phyloP scores from a whole-genome alignment of 2,888 invertebrate species.

The Epirrhoe tristata region DNA sequence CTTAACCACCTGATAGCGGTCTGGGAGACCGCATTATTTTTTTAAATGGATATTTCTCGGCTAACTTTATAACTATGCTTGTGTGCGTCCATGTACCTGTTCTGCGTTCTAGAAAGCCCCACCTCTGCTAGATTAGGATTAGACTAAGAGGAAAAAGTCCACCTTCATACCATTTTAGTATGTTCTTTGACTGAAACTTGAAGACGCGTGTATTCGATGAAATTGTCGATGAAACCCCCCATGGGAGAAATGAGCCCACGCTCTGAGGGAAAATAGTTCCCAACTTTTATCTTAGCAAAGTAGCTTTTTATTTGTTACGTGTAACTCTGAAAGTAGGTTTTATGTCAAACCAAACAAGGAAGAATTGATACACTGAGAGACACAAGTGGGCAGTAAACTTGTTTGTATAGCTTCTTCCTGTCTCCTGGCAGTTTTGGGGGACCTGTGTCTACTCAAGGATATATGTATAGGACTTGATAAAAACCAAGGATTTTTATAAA shows the following conservation, averaged over 20 bases:
- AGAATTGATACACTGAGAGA: constrained; percentile 19
- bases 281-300: constrained; percentile 43
- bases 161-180: no score
- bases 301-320: constrained; percentile 44
- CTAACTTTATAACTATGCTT: no score
- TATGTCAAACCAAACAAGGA: constrained; percentile 30
- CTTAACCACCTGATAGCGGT: no score
- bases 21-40: no score
- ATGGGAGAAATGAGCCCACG: constrained; percentile 40
- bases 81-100: no score
- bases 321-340: constrained; percentile 22
- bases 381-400: constrained; percentile 20
- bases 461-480: no score
- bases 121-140: no score
- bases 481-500: no score
- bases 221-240: constrained; percentile 36
- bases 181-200: background rate
- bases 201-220: constrained; percentile 28
- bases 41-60: no score
- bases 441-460: background rate
- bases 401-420: constrained; percentile 18
- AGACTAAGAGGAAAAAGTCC: no score
- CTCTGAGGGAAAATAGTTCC: constrained; percentile 41
- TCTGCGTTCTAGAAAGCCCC: no score
- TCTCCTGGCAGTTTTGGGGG: background rate